phyloP scores from a whole-genome alignment of 2,113 vertebrate genomes.

The Stigmatopora nigra region DNA sequence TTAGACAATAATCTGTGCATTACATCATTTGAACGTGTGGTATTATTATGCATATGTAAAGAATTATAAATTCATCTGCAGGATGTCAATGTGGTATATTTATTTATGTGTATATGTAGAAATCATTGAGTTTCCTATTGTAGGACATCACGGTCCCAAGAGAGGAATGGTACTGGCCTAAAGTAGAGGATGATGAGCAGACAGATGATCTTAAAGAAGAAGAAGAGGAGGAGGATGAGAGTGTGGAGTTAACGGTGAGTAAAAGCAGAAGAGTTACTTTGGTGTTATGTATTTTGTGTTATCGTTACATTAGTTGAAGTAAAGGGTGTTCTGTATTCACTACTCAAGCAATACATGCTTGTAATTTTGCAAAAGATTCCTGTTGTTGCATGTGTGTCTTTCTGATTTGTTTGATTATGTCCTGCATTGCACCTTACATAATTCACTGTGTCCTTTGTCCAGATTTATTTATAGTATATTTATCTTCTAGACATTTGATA shows the following conservation, averaged over 20 bases:
- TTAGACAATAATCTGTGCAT: constrained; percentile 42
- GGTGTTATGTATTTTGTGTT: background rate
- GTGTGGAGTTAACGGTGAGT: constrained; percentile 74
- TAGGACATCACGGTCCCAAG: constrained; percentile 77
- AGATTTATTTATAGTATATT: background rate
- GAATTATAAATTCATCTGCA: background rate
- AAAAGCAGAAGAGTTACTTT: background rate
- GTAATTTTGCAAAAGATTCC: too few species aligned
- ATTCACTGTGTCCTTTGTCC: background rate
- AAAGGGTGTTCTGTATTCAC: background rate
- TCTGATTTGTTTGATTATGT: background rate
- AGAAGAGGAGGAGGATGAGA: constrained; percentile 55
- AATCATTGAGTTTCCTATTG: constrained; percentile 9
- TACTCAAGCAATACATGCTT: background rate
- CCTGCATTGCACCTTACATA: background rate
- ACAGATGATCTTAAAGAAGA: constrained; percentile 43
- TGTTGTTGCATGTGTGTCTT: background rate
- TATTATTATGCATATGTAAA: background rate
- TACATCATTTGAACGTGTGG: background rate
- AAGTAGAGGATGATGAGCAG: constrained; percentile 67
- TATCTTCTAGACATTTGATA: constrained; percentile 76
- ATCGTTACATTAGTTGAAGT: background rate
- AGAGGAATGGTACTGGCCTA: constrained; percentile 89
- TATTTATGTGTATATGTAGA: constrained; percentile 1
- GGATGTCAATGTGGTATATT: constrained; percentile 1